A percentile compares a stretch with the other conserved stretches of the same genome.
Evolutionary conservation across 2,113 vertebrate genomes (phyloP).

Genomic region (Prochilodus magdalenae): DNA sequence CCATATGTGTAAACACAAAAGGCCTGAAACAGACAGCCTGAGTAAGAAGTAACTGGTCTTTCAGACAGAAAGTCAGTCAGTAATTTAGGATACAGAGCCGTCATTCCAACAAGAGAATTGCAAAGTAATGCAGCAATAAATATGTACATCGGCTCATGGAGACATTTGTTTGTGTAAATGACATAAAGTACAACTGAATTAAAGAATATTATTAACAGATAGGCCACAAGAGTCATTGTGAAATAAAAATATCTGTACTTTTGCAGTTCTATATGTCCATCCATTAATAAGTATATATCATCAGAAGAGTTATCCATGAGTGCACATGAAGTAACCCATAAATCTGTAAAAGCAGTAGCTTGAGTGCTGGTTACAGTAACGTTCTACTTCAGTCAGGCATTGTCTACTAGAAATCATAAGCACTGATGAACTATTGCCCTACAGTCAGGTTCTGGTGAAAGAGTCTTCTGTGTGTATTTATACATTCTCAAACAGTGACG

Average conservation of each 20-base stretch:
- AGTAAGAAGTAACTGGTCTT: background rate
- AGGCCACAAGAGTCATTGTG: background rate
- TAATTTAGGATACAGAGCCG: constrained; percentile 26
- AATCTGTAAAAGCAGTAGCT: background rate
- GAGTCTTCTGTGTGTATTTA: too few relatives aligned
- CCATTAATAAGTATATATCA: background rate
- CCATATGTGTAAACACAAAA: constrained; percentile 12
- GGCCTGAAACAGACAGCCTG: constrained; percentile 7
- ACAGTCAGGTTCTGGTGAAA: too few relatives aligned
- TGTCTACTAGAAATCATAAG: too few relatives aligned
- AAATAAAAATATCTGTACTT: constrained; percentile 40
- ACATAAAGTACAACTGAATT: constrained; percentile 23
- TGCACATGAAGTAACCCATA: background rate
- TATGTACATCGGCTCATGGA: constrained; percentile 33
- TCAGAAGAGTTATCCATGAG: background rate
- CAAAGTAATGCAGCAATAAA: constrained; percentile 33
- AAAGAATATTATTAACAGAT: constrained; percentile 9
- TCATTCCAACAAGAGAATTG: constrained; percentile 18
- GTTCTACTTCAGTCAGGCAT: too few relatives aligned
- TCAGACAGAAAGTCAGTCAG: constrained; percentile 9
- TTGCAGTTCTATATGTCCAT: constrained; percentile 23
- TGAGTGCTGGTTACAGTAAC: too few relatives aligned
- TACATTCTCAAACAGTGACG: too few relatives aligned
- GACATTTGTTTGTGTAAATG: constrained; percentile 10
- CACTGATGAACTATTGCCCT: too few relatives aligned